These are phyloP conservation scores for Oeneis ivallda DNA, from an alignment of 2,888 invertebrate species.

Conservation along the genomic window DNA sequence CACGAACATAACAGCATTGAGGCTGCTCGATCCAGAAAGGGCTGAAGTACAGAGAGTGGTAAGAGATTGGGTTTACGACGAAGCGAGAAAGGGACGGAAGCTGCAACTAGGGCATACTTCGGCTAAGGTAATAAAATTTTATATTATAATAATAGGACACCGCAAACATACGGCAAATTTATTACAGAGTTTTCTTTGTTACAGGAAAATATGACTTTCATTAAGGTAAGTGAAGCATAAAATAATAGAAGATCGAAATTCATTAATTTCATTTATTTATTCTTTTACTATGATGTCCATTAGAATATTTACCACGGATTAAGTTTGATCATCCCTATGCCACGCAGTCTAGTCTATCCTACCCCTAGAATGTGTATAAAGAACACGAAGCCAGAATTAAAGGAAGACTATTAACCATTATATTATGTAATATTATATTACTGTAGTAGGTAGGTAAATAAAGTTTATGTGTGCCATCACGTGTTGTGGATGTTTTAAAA, in stretches of 20 bases:
- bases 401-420: too few relatives aligned
- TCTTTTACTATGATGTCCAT: too few relatives aligned
- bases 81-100: constrained; percentile 84
- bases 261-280: too few relatives aligned
- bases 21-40: constrained; percentile 92
- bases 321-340: too few relatives aligned
- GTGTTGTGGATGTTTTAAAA: too few relatives aligned
- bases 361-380: too few relatives aligned
- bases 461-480: too few relatives aligned
- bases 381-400: too few relatives aligned
- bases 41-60: constrained; percentile 90
- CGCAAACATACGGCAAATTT: constrained; percentile 24
- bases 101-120: constrained; percentile 82
- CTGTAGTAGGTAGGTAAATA: too few relatives aligned
- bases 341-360: too few relatives aligned
- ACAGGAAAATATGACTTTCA: constrained; percentile 87
- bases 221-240: constrained; percentile 80
- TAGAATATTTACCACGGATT: too few relatives aligned
- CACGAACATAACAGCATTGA: constrained; percentile 96
- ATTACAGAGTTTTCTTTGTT: constrained; percentile 44
- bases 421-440: too few relatives aligned
- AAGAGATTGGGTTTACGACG: constrained; percentile 90
- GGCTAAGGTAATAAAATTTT: constrained; percentile 72
- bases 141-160: constrained; percentile 30
- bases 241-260: neutral